A percentile compares a stretch with the other conserved stretches of the same genome.
These are phyloP conservation scores for Albula glossodonta DNA, from an alignment of 2,113 vertebrate genomes.

Conservation along the genomic window DNA sequence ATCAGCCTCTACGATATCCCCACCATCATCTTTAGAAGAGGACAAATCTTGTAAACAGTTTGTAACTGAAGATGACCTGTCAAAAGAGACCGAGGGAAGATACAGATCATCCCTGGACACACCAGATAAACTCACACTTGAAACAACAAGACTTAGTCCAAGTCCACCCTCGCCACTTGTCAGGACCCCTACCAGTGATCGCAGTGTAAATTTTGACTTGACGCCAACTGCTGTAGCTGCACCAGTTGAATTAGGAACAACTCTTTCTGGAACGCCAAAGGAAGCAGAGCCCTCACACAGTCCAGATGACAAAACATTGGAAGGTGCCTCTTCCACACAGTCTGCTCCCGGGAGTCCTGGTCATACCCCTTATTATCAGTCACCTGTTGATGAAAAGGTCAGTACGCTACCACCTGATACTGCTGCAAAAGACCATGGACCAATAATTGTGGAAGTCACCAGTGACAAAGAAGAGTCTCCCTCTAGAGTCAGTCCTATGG, in stretches of 20 bases:
- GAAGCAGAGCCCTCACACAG: slow-evolving; percentile 74
- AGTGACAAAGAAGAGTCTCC: slow-evolving; percentile 83
- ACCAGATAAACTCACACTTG: slow-evolving; percentile 52
- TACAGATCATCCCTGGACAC: slow-evolving; percentile 54
- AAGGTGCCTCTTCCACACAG: slow-evolving; percentile 86
- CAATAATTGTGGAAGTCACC: slow-evolving; percentile 81
- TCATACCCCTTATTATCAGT: slow-evolving; percentile 96
- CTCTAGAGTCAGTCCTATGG: slow-evolving; percentile 80
- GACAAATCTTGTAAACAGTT: slow-evolving; percentile 77
- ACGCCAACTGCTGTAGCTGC: slow-evolving; percentile 76
- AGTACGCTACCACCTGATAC: slow-evolving; percentile 69
- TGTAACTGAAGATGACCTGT: slow-evolving; percentile 14
- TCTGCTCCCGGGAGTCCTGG: slow-evolving; percentile 85
- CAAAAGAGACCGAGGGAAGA: slow-evolving; percentile 45
- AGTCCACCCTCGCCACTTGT: slow-evolving; percentile 76
- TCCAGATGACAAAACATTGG: slow-evolving; percentile 89
- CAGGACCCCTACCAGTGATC: slow-evolving; percentile 84
- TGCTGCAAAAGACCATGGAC: slow-evolving; percentile 62
- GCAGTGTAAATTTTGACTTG: slow-evolving; percentile 80
- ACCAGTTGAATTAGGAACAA: slow-evolving; percentile 73
- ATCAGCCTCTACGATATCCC: slow-evolving; percentile 90
- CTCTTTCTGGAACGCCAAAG: slow-evolving; percentile 58
- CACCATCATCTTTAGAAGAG: slow-evolving; percentile 86
- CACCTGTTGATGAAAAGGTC: slow-evolving; percentile 88
- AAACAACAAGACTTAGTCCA: slow-evolving; percentile 61